Base-by-base conservation (phyloP, 2,113 vertebrate species). In the Cyanoliseus patagonus region DNA sequence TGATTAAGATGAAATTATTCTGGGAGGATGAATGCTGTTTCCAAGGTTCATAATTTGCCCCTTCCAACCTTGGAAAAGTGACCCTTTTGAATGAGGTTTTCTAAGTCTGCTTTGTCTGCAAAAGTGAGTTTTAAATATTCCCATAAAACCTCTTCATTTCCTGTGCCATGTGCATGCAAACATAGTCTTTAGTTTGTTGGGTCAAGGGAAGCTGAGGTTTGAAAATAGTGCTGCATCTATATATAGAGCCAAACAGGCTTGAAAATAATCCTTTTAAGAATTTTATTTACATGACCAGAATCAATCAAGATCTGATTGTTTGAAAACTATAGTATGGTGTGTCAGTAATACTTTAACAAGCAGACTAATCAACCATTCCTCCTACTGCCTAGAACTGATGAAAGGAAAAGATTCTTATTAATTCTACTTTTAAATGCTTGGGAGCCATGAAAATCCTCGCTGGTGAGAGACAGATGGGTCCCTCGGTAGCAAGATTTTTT, bases 301-400 rank as follows among this genome's bases (percentile, higher is more conserved):
- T 89, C 77, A 92, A 96, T 95, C 91, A 95, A 92, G 91, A 47
- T 85, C 66, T 57, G 74, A 94, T 95, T 96, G 66, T 97, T 92
- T 87, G 49, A 96, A 95, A 85, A 84, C 86, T 79, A 39, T 28
- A 76, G 33, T 62, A 51, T 30, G 59, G 41, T 91, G 90, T 70
- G 57, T 88, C 75, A 91, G 23, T 94, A 95, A 66, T 39, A 76
- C 33, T 94, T 76, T 35, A 88, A 95, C 90, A 97, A 94, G 84
- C 49, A 86, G 83, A 80, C 78, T 91, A 95, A 95, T 95, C 89
- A 94, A 39, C 57, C 49, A 39, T 86, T 96, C 63, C 82, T 93
- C 46, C 80, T 88, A 31, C n/a, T 74, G 85, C 59, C 42, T 87
- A 66, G 52, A 78, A 83, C 15, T 22, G 74, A 88, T 74, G 67